These are phyloP conservation scores for Listrodromus nycthemerus DNA, from an alignment of 2,888 invertebrate species.

Conservation along the genomic window DNA sequence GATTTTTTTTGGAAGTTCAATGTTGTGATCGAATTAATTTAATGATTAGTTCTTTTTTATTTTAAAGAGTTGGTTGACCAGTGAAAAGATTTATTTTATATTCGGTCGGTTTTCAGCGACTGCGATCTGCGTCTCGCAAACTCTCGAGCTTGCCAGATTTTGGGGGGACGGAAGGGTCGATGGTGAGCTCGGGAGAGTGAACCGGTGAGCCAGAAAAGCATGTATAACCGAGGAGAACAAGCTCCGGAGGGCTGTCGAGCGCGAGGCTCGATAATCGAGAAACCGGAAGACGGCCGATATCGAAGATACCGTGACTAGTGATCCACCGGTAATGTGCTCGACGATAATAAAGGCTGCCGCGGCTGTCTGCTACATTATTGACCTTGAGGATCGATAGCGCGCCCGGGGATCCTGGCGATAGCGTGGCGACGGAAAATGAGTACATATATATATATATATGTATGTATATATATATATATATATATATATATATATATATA, in stretches of 20 bases:
- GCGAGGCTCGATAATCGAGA: constrained; percentile 52
- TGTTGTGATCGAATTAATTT: background rate
- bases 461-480: constrained; percentile 4
- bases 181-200: background rate
- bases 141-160: background rate
- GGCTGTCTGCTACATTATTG: constrained; percentile 60
- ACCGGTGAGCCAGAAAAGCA: background rate
- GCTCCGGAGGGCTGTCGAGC: background rate
- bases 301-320: constrained; percentile 56
- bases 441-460: constrained; percentile 6
- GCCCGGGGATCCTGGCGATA: constrained; percentile 43
- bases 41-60: background rate
- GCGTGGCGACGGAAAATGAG: constrained; percentile 62
- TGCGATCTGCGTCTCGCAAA: background rate
- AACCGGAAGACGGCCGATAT: constrained; percentile 39
- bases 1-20: background rate
- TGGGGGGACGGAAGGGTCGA: background rate
- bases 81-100: background rate
- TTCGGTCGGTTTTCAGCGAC: background rate
- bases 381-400: constrained; percentile 63
- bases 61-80: background rate
- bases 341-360: constrained; percentile 57
- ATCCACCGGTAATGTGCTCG: constrained; percentile 55
- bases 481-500: background rate
- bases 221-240: constrained; percentile 1